Percentiles rank a stretch among this genome's conserved stretches.
phyloP scores from a whole-genome alignment of 2,888 invertebrate species.

The Lydus trimaculatus region DNA sequence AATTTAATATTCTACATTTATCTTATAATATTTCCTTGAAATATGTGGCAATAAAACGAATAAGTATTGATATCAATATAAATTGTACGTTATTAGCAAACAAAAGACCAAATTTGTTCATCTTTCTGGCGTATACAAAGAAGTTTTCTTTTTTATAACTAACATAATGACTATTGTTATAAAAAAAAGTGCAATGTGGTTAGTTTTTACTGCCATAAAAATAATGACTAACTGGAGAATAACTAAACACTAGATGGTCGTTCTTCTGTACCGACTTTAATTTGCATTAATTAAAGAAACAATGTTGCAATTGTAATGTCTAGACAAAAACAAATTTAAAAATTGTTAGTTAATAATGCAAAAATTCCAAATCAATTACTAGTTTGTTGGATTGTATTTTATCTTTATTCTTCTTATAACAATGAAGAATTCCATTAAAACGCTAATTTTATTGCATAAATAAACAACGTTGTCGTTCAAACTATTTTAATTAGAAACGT shows the following conservation, averaged over 20 bases:
- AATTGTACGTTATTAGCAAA: not conserved
- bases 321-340: not conserved
- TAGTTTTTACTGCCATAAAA: not conserved
- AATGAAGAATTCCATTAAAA: not conserved
- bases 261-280: not conserved
- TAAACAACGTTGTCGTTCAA: slow-evolving; percentile 23
- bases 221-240: not conserved
- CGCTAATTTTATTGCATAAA: slow-evolving; percentile 7
- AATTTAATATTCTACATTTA: slow-evolving; percentile 1
- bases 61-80: not conserved
- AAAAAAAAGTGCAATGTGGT: not conserved
- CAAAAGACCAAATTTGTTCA: not conserved
- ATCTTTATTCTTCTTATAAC: not conserved
- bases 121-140: not conserved
- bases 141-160: too few relatives aligned
- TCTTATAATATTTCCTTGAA: not conserved
- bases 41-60: not conserved
- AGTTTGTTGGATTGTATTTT: not conserved
- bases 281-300: not conserved
- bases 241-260: not conserved
- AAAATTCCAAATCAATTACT: not conserved
- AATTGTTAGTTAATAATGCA: not conserved
- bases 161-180: too few relatives aligned
- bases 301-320: not conserved
- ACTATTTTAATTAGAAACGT: slow-evolving; percentile 33